Evolutionary conservation across 1,140 invertebrate genomes (phyloP).

Genomic region (Wasmannia auropunctata): DNA sequence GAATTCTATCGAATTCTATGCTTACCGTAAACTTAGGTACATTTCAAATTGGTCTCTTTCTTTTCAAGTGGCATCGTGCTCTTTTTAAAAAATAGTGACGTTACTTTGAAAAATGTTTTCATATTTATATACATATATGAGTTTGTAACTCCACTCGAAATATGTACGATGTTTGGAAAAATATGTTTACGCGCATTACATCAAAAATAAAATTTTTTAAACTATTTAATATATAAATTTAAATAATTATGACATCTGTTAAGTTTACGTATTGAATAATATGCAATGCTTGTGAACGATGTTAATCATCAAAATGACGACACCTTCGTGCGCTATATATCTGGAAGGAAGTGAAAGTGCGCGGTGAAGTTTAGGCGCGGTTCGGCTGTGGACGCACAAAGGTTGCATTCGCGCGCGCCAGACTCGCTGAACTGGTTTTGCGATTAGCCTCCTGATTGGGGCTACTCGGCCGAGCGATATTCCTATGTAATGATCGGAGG

Average conservation of each 20-base stretch:
- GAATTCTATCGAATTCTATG: too few species aligned
- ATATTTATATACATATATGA: not conserved
- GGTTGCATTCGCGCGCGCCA: not conserved
- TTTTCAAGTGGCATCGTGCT: not conserved
- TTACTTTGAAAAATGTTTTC: not conserved
- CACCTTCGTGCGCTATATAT: not conserved
- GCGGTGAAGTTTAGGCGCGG: not conserved
- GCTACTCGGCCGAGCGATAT: slow-evolving; percentile 44
- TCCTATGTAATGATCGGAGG: slow-evolving; percentile 31
- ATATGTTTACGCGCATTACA: not conserved
- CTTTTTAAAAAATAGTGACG: not conserved
- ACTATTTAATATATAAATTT: too few species aligned
- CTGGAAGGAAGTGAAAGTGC: slow-evolving; percentile 21
- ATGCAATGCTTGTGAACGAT: not conserved
- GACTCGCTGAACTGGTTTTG: slow-evolving; percentile 51
- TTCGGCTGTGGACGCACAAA: not conserved
- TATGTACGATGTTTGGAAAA: not conserved
- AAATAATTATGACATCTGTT: not conserved
- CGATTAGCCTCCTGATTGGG: slow-evolving; percentile 47
- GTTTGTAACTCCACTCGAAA: not conserved
- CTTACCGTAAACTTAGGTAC: not conserved
- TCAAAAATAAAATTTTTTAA: not conserved
- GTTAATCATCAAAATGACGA: not conserved
- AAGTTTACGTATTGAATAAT: not conserved
- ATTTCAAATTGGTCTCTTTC: not conserved